Conservation (phyloP, 2,888 invertebrate genomes). For the Carabus problematicus region DNA sequence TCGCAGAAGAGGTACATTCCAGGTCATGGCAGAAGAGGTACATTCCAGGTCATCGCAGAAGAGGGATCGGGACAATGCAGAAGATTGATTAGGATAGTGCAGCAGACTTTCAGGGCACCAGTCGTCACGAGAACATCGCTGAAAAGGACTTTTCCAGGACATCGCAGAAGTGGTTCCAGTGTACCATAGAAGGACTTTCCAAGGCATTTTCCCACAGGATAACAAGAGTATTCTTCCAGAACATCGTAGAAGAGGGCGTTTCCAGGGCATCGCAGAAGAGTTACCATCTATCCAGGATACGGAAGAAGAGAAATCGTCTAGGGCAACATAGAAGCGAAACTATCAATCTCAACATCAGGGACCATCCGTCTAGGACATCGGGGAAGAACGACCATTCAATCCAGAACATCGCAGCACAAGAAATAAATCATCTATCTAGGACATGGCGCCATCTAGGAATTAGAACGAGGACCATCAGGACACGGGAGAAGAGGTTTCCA, state of each 20-base stretch:
- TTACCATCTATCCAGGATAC: neutral
- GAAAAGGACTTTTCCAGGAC: slow-evolving; percentile 19
- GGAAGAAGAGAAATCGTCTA: neutral
- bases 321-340: neutral
- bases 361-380: slow-evolving; percentile 2
- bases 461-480: no score
- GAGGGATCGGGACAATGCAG: slow-evolving; percentile 1
- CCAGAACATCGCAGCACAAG: no score
- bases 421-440: no score
- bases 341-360: neutral
- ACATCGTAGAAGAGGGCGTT: neutral
- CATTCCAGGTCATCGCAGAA: slow-evolving; percentile 13
- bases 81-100: neutral
- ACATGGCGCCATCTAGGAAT: no score
- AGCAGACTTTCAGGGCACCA: no score
- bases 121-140: no score
- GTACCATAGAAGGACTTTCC: no score
- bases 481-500: no score
- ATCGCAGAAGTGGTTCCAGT: slow-evolving; percentile 3
- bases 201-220: no score
- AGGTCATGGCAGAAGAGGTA: slow-evolving; percentile 22
- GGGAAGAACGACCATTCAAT: no score
- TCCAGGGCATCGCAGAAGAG: neutral
- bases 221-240: no score
- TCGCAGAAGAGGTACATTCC: slow-evolving; percentile 10